Base-by-base conservation (phyloP, 2,888 invertebrate genomes). In the Iselma pallidipennis region DNA sequence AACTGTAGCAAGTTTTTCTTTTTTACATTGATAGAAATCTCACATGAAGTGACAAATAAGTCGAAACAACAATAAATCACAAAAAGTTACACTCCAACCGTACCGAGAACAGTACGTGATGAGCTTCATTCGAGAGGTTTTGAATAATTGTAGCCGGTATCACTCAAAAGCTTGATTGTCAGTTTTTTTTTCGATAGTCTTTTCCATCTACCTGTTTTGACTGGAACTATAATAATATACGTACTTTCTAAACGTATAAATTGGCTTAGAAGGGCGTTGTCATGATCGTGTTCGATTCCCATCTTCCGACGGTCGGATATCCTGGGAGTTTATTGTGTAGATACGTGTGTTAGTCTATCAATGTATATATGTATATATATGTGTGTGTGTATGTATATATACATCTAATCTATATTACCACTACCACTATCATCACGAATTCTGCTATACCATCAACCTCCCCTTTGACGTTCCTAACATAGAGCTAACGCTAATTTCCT, bases 241-340 rank as follows among this genome's bases (percentile, higher is more conserved):
- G 59, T 63, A 66, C n/a, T n/a, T 64, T 59, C 57, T 59, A 55
- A 31, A 59, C 58, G 60, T 61, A n/a, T 57, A 63, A 66, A 66
- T 63, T 66, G 63, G 57, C 56, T 57, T 53, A 64, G 57, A 65
- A 66, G 66, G 67, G 63, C 61, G 61, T 61, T 58, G 57, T 63
- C 61, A 57, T 65, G 61, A 65, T 66, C 65, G 66, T 66, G 66
- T 71, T 68, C 65, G 66, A 69, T 68, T 69, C 66, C 60, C 68
- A 63, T 68, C 68, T 71, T 71, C 69, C 69, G 69, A 68, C 69
- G 66, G 66, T 65, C 68, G 69, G 69, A 71, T 69, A 64, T 71
- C 69, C 69, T 67, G 67, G 66, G 66, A 66, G 67, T 65, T 68
- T 65, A 71, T 69, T 65, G 68, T 66, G 66, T 65, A 19, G 21